Base-by-base conservation (phyloP, 2,888 invertebrate genomes). In the Hydriomena furcata region DNA sequence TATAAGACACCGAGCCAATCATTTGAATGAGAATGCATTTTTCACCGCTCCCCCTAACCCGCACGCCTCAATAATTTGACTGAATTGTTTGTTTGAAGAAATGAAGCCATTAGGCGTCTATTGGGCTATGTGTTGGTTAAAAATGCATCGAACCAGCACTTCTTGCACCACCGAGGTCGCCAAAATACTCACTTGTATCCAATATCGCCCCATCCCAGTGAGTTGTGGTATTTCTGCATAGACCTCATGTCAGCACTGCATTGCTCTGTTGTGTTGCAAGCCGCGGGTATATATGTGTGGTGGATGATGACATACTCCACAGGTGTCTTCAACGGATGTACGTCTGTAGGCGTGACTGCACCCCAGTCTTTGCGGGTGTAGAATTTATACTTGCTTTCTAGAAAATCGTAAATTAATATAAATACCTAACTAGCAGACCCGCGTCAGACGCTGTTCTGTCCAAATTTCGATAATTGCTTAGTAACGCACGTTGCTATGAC, bases 231-330 rank as follows among this genome's bases (percentile, higher is more conserved):
- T 24, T 82, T 79, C 76, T 95, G 95, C 92, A 95, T 95, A 25
- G 82, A 80, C 40, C 91, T 82, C 94, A 95, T 94, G 10, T 92
- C 91, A 0, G 59, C 62, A 36, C 76, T 79, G 66, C 95, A 95
- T 2, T 89, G 79, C 1, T 78, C 71, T 0, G 80, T 76, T 0
- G 84, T 91, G 59, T 82, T 79, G 73, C 95, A 95, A 5, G 93
- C 93, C 0, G 73, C 84, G 0, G 94, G 94, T 32, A 88, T 79
- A 73, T 93, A 93, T 0, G 94, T 94, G 79, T 95, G 95, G 73
- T 95, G 95, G 58, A 95, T 93, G 54, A 95, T 92, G 31, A 94
- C 94, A 71, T 91, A 93, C 0, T 93, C 92, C 1, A 93, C 93
- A 1, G 94, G 94, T 5, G 88, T 91, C 21, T 65, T 46, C 64